Evolutionary conservation across 2,113 vertebrate species (phyloP).

Genomic region (Silurus asotus): DNA sequence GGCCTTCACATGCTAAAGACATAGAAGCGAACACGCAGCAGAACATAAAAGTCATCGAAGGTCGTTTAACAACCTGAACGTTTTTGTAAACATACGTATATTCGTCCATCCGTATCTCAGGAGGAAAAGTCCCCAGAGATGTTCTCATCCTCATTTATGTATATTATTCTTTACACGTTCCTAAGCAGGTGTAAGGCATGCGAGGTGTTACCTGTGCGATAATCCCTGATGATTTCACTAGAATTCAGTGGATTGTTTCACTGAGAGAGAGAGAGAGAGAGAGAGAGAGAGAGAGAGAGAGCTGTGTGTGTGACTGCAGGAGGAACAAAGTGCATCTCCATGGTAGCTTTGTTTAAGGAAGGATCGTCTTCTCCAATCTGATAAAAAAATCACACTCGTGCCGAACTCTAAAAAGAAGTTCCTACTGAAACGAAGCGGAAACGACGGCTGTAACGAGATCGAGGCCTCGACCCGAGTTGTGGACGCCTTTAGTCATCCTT

Average conservation of each 20-base stretch:
- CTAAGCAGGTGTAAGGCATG: not conserved
- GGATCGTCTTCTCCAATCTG: not conserved
- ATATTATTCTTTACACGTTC: not conserved
- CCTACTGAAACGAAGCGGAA: conserved; percentile 1
- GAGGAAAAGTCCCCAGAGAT: not conserved
- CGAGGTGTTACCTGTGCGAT: not conserved
- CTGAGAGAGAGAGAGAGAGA: not conserved
- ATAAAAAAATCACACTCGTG: not conserved
- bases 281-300: not conserved
- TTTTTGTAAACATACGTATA: not conserved
- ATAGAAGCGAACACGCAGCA: not conserved
- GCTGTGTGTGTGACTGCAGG: not conserved
- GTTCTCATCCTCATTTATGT: not conserved
- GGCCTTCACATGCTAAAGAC: not conserved
- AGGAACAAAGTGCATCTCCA: conserved; percentile 1
- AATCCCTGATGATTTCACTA: too few species aligned
- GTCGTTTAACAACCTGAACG: not conserved
- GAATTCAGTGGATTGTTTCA: not conserved
- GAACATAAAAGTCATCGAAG: not conserved
- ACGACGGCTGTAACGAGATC: not conserved
- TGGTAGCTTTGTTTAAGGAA: not conserved
- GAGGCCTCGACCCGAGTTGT: not conserved
- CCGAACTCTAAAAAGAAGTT: not conserved
- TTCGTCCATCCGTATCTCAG: not conserved
- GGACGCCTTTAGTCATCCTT: conserved; percentile 42